Conservation (phyloP, 2,113 vertebrate genomes). For the Oncorhynchus gorbuscha region DNA sequence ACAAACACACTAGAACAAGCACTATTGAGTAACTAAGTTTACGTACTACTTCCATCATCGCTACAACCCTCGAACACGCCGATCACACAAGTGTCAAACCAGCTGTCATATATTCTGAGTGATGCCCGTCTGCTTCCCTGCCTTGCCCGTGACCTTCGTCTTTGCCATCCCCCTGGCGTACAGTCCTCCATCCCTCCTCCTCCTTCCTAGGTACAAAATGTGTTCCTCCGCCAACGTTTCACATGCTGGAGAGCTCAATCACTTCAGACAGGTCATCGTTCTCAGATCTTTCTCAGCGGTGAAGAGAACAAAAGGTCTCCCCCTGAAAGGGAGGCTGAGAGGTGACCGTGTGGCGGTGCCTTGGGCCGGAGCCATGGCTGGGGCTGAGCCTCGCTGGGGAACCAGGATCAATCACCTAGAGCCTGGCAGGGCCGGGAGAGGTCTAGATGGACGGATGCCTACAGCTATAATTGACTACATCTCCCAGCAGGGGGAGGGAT, state of each 20-base stretch:
- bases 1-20: no score
- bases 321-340: constrained; percentile 42
- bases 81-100: not conserved
- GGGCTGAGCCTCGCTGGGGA: constrained; percentile 7
- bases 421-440: constrained; percentile 24
- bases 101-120: not conserved
- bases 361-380: constrained; percentile 35
- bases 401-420: constrained; percentile 46
- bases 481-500: constrained; percentile 37
- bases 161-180: constrained; percentile 4
- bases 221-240: constrained; percentile 49
- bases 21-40: no score
- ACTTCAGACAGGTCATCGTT: constrained; percentile 62
- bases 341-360: constrained; percentile 8
- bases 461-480: constrained; percentile 45
- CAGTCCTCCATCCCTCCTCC: constrained; percentile 6
- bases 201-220: constrained; percentile 44
- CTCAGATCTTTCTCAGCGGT: constrained; percentile 27
- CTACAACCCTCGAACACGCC: not conserved
- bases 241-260: constrained; percentile 60
- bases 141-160: constrained; percentile 54
- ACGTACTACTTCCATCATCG: not conserved
- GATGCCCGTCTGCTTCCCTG: constrained; percentile 23
- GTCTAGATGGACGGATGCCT: constrained; percentile 28
- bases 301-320: constrained; percentile 50